Evolutionary conservation across 2,113 vertebrate genomes (phyloP), one percentile per base, ranked within the genome.

Genomic region (Felis catus): DNA sequence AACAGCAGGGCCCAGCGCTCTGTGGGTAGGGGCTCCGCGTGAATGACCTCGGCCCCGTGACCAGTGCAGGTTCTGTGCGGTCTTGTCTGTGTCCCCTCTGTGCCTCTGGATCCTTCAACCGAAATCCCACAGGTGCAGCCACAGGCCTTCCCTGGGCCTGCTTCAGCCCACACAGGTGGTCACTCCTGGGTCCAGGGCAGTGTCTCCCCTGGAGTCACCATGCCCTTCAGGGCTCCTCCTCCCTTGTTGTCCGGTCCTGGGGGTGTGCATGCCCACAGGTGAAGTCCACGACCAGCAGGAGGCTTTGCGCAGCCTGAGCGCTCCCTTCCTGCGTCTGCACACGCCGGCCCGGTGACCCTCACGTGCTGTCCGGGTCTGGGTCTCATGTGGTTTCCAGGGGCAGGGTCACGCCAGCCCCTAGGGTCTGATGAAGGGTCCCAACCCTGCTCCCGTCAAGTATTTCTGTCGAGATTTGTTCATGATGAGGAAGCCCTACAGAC

Each of bases 331-430:
- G 36, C 21, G 16, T 2, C 41, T 71, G 19, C 31, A 27, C 51
- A 9, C 4, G 4, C 2, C 33, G 80, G 2, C 8, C 3, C 8
- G 0, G 0, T 0, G 36, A n/a, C 53, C 21, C 36, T 92, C 4
- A 1, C 9, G 3, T 0, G 15, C 66, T 14, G 12, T 41, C 33
- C 12, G 73, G 1, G 4, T 45, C 41, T 58, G 55, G 51, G n/a
- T 39, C n/a, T 39, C n/a, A 2, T 18, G 0, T 39, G 5, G 10
- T 23, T 41, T 71, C 14, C 4, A 1, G 7, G n/a, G n/a, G 9
- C 25, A 2, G 5, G 70, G 23, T 63, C 51, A 21, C 33, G 11
- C 29, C 15, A 1, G 33, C 41, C 23, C 61, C 7, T 12, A 39
- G 31, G 16, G 6, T 79, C 4, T 36, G 41, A 65, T 8, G 41